Conservation (phyloP, 2,888 invertebrate genomes). For the Agrypnus murinus region DNA sequence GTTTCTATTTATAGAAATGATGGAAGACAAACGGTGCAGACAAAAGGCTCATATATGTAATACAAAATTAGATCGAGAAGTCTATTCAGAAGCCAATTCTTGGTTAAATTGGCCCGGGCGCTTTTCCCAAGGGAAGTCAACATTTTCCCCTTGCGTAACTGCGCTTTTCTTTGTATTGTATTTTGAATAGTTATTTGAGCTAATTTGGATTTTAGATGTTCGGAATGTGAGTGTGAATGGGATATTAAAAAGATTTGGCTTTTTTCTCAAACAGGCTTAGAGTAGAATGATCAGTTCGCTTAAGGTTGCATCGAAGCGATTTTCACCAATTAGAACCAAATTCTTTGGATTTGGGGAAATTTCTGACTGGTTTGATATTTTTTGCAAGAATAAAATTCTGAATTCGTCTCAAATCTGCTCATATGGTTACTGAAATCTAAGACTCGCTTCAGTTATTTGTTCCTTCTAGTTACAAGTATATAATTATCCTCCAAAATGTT, state of each 20-base stretch:
- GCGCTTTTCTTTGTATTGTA: slow-evolving; percentile 45
- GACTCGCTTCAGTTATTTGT: not conserved
- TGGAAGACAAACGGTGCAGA: slow-evolving; percentile 46
- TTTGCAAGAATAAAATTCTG: not conserved
- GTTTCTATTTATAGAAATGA: slow-evolving; percentile 40
- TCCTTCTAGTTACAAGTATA: too few species aligned
- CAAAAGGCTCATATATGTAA: slow-evolving; percentile 51
- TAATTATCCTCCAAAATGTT: not conserved
- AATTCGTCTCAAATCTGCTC: not conserved
- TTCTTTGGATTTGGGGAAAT: too few species aligned
- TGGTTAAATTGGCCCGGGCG: slow-evolving; percentile 50
- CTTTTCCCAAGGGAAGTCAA: slow-evolving; percentile 42
- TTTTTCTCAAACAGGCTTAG: too few species aligned
- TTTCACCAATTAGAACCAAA: too few species aligned
- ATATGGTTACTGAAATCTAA: too few species aligned
- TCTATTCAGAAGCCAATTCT: slow-evolving; percentile 52
- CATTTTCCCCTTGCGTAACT: slow-evolving; percentile 40
- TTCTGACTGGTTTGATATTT: too few species aligned
- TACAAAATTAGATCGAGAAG: slow-evolving; percentile 51
- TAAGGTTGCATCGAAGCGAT: too few species aligned
- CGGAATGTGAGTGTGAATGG: not conserved
- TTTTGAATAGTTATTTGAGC: slow-evolving; percentile 24
- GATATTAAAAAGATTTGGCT: too few species aligned
- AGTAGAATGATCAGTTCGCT: too few species aligned
- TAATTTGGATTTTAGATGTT: slow-evolving; percentile 28